Evolutionary conservation across 2,113 vertebrate genomes (phyloP), one percentile per base, ranked within the genome.

Genomic region (Antennarius striatus): DNA sequence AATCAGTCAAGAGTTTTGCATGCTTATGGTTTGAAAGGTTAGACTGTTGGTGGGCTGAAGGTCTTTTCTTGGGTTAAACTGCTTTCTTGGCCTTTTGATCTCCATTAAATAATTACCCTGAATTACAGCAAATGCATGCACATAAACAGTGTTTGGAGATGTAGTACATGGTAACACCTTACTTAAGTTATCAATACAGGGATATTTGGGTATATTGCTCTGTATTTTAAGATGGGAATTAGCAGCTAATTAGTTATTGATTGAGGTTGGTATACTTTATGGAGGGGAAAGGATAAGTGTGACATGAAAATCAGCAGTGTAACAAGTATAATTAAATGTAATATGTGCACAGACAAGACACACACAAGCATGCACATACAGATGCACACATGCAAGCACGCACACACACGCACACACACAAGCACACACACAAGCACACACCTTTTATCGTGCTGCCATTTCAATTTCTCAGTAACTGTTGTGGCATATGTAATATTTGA

Each of bases 211-310:
- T 76, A 54, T 78, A 68, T 60, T n/a, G 71, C 66, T 45, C 61
- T 61, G 71, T 76, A 80, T 73, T 50, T 85, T 64, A 75, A 75
- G 73, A 84, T 80, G 68, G 68, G 85, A 85, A 90, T 90, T 81
- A 88, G 68, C 60, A 39, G 66, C 65, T 90, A 91, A 91, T 89
- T 86, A 88, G 82, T 85, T 91, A 91, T 90, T 80, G 88, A 90
- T 85, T 78, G 28, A 74, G 57, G 60, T 43, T 66, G n/a, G 59
- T 71, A 79, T 80, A 79, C 62, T 86, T 88, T 85, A 86, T 81
- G 79, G 70, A 82, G 88, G 80, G 85, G 78, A 88, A 68, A 63
- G 68, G 64, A 50, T 17, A 10, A 49, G 65, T 72, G 78, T 76
- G 74, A 83, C 66, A 79, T 40, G 2, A 63, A 70, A 30, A 57